A percentile compares a stretch with the other conserved stretches of the same genome.
Conservation (phyloP, 1,140 invertebrate species). For the Drosophila suzukii region DNA sequence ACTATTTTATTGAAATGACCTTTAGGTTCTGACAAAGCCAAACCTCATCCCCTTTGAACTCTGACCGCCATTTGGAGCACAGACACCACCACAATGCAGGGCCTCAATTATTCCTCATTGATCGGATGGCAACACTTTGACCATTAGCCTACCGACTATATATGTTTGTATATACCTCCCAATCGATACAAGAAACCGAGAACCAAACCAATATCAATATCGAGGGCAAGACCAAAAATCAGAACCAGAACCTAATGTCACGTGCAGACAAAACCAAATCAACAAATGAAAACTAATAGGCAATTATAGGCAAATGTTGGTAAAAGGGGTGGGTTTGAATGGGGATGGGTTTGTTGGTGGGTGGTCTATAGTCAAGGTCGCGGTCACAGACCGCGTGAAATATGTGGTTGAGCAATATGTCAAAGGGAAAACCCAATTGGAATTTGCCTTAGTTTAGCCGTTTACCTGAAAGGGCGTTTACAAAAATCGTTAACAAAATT, state of each 20-base stretch:
- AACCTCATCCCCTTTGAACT: conserved; percentile 1
- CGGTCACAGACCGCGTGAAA: conserved; percentile 3
- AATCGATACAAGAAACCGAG: conserved; percentile 47
- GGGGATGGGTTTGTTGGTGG: not conserved
- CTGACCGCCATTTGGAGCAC: not conserved
- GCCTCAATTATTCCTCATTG: conserved; percentile 24
- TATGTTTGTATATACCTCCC: not conserved
- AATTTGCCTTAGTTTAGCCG: not conserved
- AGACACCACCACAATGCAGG: conserved; percentile 1
- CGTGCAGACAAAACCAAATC: conserved; percentile 64
- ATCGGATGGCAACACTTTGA: conserved; percentile 8
- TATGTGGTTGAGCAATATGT: not conserved
- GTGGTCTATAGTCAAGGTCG: conserved; percentile 7
- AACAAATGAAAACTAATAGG: conserved; percentile 81
- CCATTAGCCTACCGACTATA: conserved; percentile 23
- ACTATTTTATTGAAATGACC: no score
- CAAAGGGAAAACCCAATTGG: not conserved
- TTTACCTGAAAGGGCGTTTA: not conserved
- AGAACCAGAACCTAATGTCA: conserved; percentile 26
- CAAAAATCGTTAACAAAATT: not conserved
- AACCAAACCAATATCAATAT: conserved; percentile 20
- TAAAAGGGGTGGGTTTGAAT: not conserved
- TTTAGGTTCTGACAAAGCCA: not conserved
- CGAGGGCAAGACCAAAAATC: conserved; percentile 13
- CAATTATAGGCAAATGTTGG: conserved; percentile 70